These are phyloP conservation scores for Polypedilum vanderplanki DNA, from an alignment of 1,140 invertebrate genomes.

Conservation along the genomic window DNA sequence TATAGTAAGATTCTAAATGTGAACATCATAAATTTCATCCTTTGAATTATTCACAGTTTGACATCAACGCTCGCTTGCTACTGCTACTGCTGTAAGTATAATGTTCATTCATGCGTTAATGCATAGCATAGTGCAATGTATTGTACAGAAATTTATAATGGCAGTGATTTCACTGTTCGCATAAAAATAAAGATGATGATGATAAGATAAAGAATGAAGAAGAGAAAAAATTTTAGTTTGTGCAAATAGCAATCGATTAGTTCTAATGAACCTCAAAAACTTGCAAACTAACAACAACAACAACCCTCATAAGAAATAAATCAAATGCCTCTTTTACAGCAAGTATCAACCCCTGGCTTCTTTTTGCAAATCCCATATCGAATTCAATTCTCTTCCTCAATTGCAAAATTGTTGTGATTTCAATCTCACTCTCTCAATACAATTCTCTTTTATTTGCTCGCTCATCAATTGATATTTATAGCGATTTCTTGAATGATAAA, in stretches of 20 bases:
- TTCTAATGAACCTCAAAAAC: constrained; percentile 21
- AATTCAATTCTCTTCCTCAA: constrained; percentile 6
- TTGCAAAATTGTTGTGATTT: constrained; percentile 27
- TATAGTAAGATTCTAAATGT: not conserved
- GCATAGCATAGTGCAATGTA: not conserved
- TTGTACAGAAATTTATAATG: not conserved
- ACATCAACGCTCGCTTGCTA: too few species aligned
- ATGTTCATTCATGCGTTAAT: constrained; percentile 13
- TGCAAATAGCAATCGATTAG: constrained; percentile 21
- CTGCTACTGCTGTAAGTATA: not conserved
- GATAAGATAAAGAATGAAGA: not conserved
- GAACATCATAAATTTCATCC: constrained; percentile 13
- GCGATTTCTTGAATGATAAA: not conserved
- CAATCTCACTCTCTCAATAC: not conserved
- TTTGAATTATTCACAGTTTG: constrained; percentile 19
- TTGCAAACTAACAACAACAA: too few species aligned
- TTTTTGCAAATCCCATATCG: constrained; percentile 16
- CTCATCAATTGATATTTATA: constrained; percentile 26
- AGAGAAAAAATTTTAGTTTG: not conserved
- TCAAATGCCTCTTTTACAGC: constrained; percentile 2
- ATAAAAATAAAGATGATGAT: not conserved
- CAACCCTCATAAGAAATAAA: not conserved
- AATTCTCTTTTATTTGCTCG: not conserved
- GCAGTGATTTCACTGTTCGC: constrained; percentile 16
- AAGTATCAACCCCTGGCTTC: not conserved